A percentile compares a stretch with the other conserved stretches of the same genome.
Conservation (phyloP, 2,113 vertebrate genomes). For the Saguinus imperator region DNA sequence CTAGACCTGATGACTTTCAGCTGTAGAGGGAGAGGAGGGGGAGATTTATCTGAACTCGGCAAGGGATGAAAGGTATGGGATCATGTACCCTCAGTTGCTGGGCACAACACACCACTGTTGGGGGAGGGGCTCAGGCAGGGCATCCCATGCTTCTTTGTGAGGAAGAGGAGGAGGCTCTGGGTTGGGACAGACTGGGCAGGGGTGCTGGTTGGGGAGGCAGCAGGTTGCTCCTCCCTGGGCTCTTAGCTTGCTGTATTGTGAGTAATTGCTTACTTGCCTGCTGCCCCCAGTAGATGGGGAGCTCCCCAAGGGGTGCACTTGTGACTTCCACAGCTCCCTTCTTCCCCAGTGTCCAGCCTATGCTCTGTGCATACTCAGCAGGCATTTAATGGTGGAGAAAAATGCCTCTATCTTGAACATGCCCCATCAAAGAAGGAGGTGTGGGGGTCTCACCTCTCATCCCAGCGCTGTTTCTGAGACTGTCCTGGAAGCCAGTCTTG, state of each 20-base stretch:
- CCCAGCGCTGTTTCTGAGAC: neutral
- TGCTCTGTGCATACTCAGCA: fast-evolving
- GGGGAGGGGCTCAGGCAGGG: neutral
- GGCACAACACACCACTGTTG: neutral
- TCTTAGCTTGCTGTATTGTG: neutral
- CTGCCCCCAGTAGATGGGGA: neutral
- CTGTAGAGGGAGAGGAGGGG: slow-evolving; percentile 77
- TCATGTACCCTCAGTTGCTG: neutral
- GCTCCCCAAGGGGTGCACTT: neutral
- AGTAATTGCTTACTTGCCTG: neutral
- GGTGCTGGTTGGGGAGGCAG: neutral
- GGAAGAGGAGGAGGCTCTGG: neutral
- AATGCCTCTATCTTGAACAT: neutral
- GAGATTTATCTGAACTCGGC: slow-evolving; percentile 72
- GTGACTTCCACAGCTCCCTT: neutral
- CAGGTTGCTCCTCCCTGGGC: neutral
- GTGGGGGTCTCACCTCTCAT: neutral
- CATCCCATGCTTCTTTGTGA: slow-evolving; percentile 36
- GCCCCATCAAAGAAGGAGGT: neutral
- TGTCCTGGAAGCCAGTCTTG: slow-evolving; percentile 10
- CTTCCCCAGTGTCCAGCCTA: neutral
- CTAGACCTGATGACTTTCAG: slow-evolving; percentile 87
- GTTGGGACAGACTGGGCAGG: neutral
- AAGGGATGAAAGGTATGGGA: slow-evolving; percentile 27
- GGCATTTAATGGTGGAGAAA: fast-evolving